Percentiles rank a stretch among this genome's conserved stretches.
Conservation (phyloP, 2,113 vertebrate species). For the Microcebus ravelobensis region DNA sequence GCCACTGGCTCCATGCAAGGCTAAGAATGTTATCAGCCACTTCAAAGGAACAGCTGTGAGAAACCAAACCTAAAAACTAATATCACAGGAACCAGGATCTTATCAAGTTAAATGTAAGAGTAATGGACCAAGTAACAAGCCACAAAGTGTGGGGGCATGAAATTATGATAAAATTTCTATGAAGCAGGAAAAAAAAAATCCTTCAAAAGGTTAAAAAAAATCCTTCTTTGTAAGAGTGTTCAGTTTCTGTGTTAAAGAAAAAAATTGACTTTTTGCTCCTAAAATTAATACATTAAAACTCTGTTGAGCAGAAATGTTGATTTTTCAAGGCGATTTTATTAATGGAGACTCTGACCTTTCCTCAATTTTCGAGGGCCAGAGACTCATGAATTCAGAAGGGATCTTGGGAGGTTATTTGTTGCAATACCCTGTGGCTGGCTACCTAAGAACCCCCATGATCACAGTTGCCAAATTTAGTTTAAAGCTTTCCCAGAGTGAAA, state of each 20-base stretch:
- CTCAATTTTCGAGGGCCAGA: not conserved
- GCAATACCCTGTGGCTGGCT: not conserved
- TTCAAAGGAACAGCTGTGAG: constrained; percentile 83
- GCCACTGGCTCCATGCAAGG: constrained; percentile 56
- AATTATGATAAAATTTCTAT: constrained; percentile 82
- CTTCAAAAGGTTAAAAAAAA: constrained; percentile 62
- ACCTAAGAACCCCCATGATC: not conserved
- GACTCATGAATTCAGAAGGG: not conserved
- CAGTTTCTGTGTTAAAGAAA: constrained; percentile 28
- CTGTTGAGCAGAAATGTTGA: constrained; percentile 51
- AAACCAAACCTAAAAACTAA: constrained; percentile 74
- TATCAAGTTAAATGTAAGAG: constrained; percentile 79
- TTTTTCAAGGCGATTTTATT: constrained; percentile 40
- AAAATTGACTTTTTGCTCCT: constrained; percentile 53
- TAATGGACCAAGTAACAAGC: constrained; percentile 82
- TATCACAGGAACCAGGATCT: constrained; percentile 79
- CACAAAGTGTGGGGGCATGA: constrained; percentile 77
- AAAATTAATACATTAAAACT: constrained; percentile 77
- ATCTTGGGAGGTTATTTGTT: not conserved
- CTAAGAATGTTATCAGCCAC: constrained; percentile 78
- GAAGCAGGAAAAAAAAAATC: constrained; percentile 64
- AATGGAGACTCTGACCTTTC: not conserved
- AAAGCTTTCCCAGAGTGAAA: not conserved
- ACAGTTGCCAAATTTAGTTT: not conserved
- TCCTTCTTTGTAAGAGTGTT: constrained; percentile 75